Base-by-base conservation (phyloP, 2,888 invertebrate genomes). In the Hydriomena furcata region DNA sequence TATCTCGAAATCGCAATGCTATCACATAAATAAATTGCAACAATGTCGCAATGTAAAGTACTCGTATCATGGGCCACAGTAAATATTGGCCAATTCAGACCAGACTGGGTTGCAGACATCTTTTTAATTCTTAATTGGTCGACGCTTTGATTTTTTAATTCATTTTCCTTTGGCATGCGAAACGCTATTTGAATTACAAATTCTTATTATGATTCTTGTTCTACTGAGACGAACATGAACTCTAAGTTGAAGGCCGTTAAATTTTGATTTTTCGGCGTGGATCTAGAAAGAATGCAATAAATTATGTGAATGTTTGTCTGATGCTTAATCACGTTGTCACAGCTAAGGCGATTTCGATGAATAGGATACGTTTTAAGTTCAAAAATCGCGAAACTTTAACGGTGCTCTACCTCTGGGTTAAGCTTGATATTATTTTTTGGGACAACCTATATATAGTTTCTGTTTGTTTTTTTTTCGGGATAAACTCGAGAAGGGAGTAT, bases 51-150 rank as follows among this genome's bases (percentile, higher is more conserved):
- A n/a, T n/a, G n/a, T n/a, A n/a, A n/a, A n/a, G n/a, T 43, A 23
- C 25, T n/a, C n/a, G 17, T 17, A 43, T 23, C 30, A 17, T 41
- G 38, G 37, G 11, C 40, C 44, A 42, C 41, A 34, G 37, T 45
- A 38, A 56, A 31, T 47, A 38, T 40, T 50, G 46, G 34, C 49
- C 55, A 52, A 54, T 61, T 56, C 42, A 53, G 46, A 53, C 31
- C 58, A 58, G 61, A 58, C 58, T 44, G 51, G 27, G 35, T 46
- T 34, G 53, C 51, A 56, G 49, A 55, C 57, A 40, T 47, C 40
- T 40, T 47, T 55, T 55, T 56, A 52, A 46, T 52, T 41, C 50
- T 55, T 55, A 55, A 61, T 57, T 61, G 57, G 47, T 35, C 40
- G 25, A 23, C 31, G 21, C 30, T 41, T 35, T 31, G 30, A 45